These are phyloP conservation scores for Neocloeon triangulifer DNA, from an alignment of 1,140 invertebrate genomes.

Conservation along the genomic window DNA sequence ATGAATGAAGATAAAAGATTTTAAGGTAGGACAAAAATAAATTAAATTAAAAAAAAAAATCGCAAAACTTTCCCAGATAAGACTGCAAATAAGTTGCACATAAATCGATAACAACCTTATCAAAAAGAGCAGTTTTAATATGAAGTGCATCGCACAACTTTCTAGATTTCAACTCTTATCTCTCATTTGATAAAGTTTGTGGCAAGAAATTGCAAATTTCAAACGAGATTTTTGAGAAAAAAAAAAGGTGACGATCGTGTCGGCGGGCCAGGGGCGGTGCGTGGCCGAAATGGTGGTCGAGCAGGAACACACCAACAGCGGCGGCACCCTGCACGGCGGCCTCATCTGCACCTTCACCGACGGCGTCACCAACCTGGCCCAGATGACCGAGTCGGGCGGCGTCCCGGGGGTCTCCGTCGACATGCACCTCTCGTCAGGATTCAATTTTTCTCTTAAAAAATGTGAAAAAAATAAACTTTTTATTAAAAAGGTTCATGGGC, in stretches of 20 bases:
- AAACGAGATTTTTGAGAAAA: too few species aligned
- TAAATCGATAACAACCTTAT: too few species aligned
- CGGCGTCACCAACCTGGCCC: conserved; percentile 53
- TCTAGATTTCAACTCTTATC: too few species aligned
- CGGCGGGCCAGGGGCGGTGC: conserved; percentile 38
- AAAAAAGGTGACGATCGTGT: conserved; percentile 49
- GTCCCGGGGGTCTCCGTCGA: conserved; percentile 48
- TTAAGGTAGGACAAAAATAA: too few species aligned
- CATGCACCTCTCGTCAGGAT: conserved; percentile 38
- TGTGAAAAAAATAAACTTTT: not conserved
- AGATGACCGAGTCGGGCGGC: conserved; percentile 36
- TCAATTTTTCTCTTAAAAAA: not conserved
- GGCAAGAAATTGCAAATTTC: too few species aligned
- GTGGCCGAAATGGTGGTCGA: conserved; percentile 52
- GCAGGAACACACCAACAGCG: conserved; percentile 49
- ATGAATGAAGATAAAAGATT: too few species aligned
- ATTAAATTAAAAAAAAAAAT: too few species aligned
- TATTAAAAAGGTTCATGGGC: conserved; percentile 37
- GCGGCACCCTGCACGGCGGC: conserved; percentile 62
- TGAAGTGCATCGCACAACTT: too few species aligned
- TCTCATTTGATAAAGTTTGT: too few species aligned
- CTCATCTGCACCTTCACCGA: conserved; percentile 64
- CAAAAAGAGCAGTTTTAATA: too few species aligned
- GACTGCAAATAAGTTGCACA: too few species aligned
- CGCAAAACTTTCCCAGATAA: too few species aligned